Evolutionary conservation across 1,140 invertebrate species (phyloP), one percentile per base, ranked within the genome.

Genomic region (Dendrolimus kikuchii): DNA sequence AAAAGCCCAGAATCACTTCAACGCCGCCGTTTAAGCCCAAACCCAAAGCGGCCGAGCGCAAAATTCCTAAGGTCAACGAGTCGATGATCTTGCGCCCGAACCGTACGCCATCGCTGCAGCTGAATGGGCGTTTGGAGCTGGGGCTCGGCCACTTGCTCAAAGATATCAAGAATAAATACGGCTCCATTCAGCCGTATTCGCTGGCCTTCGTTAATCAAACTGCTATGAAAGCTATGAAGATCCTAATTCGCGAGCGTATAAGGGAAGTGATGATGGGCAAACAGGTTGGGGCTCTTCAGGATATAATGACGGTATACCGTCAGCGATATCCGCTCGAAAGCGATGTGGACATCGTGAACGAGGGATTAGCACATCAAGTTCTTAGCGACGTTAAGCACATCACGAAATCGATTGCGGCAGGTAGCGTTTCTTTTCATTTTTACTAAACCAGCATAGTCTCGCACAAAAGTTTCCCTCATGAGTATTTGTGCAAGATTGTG

Each of bases 101-200:
- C 46, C 41, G 55, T 6, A 49, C 46, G 44, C 68, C 72, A 0
- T 56, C 57, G 37, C 53, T 54, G 38, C 69, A 76, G 55, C 39
- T 80, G 49, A 67, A 52, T 6, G 79, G 79, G 6, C 74, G 81
- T 5, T 46, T 85, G 45, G 79, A 81, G 62, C 60, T 80, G 50
- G 78, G 72, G 4, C 46, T 85, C 44, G 80, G 81, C 4, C 50
- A 23, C 3, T 66, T 85, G 9, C 9, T 81, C 6, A 82, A 80
- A 60, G 56, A 71, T 6, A 59, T 85, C 23, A 67, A 60, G 45
- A 38, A 46, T 4, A 46, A 54, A 6, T 62, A 53, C 2, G 9
- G 42, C 44, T 36, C 43, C 38, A 5, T 37, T 7, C 36, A 6
- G 7, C 7, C 2, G 8, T 5, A 42, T 5, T 23, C 23, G 36